phyloP scores from a whole-genome alignment of 1,140 invertebrate species.

The Trichonephila clavata region DNA sequence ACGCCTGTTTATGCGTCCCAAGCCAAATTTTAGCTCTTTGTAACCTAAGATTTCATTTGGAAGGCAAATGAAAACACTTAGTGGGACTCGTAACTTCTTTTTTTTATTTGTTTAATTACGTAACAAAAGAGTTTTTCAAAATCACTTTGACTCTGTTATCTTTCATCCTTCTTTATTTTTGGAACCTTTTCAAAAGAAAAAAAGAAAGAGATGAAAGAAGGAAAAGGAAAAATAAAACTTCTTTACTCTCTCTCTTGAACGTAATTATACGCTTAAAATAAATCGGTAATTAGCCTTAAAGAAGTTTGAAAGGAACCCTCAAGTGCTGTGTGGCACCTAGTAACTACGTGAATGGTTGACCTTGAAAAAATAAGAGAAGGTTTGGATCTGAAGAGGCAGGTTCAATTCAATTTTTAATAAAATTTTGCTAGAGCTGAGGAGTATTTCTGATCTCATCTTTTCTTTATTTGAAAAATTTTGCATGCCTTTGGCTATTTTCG shows the following conservation, averaged over 20 bases:
- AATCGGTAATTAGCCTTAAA: conserved; percentile 10
- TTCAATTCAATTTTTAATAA: no score
- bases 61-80: background rate
- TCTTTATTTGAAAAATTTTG: no score
- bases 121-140: background rate
- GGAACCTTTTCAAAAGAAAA: background rate
- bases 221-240: background rate
- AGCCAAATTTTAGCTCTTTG: background rate
- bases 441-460: no score
- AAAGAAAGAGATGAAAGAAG: background rate
- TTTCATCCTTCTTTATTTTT: background rate
- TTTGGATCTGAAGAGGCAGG: background rate
- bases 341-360: background rate
- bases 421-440: no score
- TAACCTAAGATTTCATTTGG: background rate
- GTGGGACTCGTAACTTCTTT: no score
- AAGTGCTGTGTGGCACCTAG: background rate
- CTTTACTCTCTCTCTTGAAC: background rate
- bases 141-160: background rate
- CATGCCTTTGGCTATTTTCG: no score
- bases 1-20: background rate
- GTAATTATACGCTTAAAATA: conserved; percentile 4
- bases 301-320: background rate
- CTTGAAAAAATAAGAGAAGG: background rate
- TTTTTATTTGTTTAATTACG: background rate